Base-by-base conservation (phyloP, 1,140 invertebrate genomes). In the Episyrphus balteatus region DNA sequence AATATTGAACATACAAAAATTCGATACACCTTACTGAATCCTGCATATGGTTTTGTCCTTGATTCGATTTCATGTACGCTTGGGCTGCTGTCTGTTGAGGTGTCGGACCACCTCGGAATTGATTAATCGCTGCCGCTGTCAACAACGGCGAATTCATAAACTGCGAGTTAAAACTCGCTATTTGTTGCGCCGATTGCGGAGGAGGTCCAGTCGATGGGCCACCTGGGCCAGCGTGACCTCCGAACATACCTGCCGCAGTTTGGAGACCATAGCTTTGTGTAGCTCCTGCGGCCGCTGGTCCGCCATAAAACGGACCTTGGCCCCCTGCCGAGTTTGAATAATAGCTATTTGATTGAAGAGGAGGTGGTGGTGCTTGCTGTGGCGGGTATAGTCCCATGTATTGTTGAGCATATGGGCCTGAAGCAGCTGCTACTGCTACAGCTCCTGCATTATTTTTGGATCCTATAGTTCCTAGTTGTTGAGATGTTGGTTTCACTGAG, bases 381-480 rank as follows among this genome's bases (percentile, higher is more conserved):
- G 52, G 53, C 72, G 70, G 51, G 51, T 66, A 68, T 42, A 68
- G 51, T 57, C 61, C 62, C 65, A 68, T 62, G 40, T 64, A 68
- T 50, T 58, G 64, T 44, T 65, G 64, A 7, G 57, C 52, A 40
- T 44, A 43, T n/a, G 31, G 57, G 48, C 72, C 61, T 45, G 73
- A 71, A 3, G 50, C 48, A 66, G 73, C 49, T 74, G 66, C 48
- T 71, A 66, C 38, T 75, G 73, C 44, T 75, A 73, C 43, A 69
- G 73, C 61, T 6, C 71, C 73, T 9, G 70, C 71, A 17, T 72
- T 73, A 12, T 71, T 72, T 65, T 82, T 82, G 12, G 79, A 77
- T 52, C 86, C 86, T 58, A 92, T 86, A 50, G 88, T 81, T 57
- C 85, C 82, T 61, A 90, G 86, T 58, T 79, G 83, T 70, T 88